Conservation (phyloP, 92 coral and sea anemone genomes). For the Actinostola sp. region DNA sequence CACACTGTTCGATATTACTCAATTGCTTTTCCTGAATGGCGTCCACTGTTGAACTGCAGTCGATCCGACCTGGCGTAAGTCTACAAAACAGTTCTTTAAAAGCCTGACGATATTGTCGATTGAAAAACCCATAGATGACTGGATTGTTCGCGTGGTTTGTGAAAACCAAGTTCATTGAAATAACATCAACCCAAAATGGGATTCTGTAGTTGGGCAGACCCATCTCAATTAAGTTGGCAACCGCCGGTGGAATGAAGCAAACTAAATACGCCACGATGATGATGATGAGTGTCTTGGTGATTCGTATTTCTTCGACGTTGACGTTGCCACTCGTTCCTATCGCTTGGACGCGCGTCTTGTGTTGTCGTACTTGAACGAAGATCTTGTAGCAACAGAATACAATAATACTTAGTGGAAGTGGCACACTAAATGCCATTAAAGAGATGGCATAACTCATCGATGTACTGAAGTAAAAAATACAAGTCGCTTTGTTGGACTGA, state of each 20-base stretch:
- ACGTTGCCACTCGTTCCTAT: constrained; percentile 33
- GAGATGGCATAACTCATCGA: constrained; percentile 35
- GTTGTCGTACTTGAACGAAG: constrained; percentile 49
- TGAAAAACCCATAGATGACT: constrained; percentile 71
- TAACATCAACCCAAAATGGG: constrained; percentile 68
- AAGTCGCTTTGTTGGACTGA: constrained; percentile 63
- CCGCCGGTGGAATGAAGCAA: constrained; percentile 72
- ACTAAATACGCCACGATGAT: constrained; percentile 67
- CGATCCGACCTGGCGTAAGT: too few species aligned
- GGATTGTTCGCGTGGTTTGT: constrained; percentile 84
- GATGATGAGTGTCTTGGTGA: constrained; percentile 69
- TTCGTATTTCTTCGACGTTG: constrained; percentile 61
- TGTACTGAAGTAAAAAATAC: constrained; percentile 62
- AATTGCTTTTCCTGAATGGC: too few species aligned
- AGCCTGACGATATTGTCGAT: constrained; percentile 73
- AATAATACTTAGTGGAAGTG: constrained; percentile 57
- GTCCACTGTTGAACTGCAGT: too few species aligned
- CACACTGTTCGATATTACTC: too few species aligned
- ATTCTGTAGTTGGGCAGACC: constrained; percentile 52
- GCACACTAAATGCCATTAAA: constrained; percentile 39
- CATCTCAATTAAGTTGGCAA: constrained; percentile 66
- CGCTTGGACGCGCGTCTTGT: constrained; percentile 36
- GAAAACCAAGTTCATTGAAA: constrained; percentile 58
- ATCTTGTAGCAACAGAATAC: constrained; percentile 60
- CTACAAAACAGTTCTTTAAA: constrained; percentile 51